These are phyloP conservation scores for Strix aluco DNA, from an alignment of 2,113 vertebrate genomes.

Conservation along the genomic window DNA sequence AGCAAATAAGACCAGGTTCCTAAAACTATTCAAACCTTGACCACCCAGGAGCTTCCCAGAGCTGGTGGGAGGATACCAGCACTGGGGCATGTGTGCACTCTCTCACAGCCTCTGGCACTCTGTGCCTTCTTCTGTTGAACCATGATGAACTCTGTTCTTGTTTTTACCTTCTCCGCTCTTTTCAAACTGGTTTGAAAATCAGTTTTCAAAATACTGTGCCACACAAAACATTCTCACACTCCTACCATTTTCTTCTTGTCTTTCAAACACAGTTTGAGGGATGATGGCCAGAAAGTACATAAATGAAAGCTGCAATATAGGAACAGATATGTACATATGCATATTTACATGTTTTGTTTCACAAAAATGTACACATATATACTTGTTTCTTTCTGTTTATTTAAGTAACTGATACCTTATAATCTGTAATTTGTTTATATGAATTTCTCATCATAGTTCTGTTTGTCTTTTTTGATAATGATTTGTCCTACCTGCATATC, in stretches of 20 bases:
- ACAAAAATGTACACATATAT: not conserved
- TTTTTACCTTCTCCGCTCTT: not conserved
- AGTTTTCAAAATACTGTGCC: not conserved
- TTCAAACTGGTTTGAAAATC: not conserved
- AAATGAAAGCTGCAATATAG: not conserved
- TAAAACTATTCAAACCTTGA: not conserved
- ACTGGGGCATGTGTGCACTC: accelerated
- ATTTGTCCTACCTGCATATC: not conserved
- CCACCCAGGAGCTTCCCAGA: not conserved
- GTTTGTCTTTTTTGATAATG: not conserved
- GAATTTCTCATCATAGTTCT: not conserved
- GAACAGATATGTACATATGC: not conserved
- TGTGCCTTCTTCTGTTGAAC: not conserved
- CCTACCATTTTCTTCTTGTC: not conserved
- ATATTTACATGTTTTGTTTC: not conserved
- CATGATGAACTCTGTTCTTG: not conserved
- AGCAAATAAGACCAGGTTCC: not conserved
- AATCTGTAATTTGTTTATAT: not conserved
- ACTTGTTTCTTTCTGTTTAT: not conserved
- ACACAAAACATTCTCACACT: not conserved
- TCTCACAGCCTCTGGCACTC: not conserved
- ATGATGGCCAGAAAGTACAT: not conserved
- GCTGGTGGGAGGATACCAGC: not conserved
- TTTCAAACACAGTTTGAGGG: not conserved
- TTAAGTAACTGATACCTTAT: not conserved